A percentile compares a stretch with the other conserved stretches of the same genome.
Evolutionary conservation across 2,888 invertebrate species (phyloP).

Genomic region (Macrosiphum euphorbiae): DNA sequence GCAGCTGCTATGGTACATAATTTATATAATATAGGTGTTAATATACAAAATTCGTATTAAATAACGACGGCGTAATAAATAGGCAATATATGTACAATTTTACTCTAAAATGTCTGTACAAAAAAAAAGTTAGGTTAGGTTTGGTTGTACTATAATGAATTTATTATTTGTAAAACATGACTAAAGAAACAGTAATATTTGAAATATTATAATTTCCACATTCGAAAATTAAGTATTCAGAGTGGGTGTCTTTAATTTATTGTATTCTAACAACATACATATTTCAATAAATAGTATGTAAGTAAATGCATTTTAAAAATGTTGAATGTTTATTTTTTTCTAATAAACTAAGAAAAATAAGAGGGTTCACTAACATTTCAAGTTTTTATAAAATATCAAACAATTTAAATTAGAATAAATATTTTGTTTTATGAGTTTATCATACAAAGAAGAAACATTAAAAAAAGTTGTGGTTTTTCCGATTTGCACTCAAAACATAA

Average conservation of each 20-base stretch:
- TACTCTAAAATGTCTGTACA: too few relatives aligned
- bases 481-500: background rate
- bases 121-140: too few relatives aligned
- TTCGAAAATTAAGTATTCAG: background rate
- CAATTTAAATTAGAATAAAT: background rate
- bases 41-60: background rate
- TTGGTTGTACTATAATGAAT: background rate
- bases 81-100: constrained; percentile 24
- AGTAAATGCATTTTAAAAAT: background rate
- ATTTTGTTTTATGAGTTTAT: background rate
- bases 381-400: background rate
- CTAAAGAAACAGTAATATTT: background rate
- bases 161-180: too few relatives aligned
- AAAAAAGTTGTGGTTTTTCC: background rate
- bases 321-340: background rate
- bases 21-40: too few relatives aligned
- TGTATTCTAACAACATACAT: background rate
- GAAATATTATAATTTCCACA: background rate
- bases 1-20: background rate
- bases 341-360: background rate
- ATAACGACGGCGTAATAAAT: constrained; percentile 21
- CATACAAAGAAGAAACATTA: background rate
- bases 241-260: background rate
- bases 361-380: background rate
- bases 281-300: background rate